Conservation (phyloP, 1,140 invertebrate species). For the Drosophila arizonae region DNA sequence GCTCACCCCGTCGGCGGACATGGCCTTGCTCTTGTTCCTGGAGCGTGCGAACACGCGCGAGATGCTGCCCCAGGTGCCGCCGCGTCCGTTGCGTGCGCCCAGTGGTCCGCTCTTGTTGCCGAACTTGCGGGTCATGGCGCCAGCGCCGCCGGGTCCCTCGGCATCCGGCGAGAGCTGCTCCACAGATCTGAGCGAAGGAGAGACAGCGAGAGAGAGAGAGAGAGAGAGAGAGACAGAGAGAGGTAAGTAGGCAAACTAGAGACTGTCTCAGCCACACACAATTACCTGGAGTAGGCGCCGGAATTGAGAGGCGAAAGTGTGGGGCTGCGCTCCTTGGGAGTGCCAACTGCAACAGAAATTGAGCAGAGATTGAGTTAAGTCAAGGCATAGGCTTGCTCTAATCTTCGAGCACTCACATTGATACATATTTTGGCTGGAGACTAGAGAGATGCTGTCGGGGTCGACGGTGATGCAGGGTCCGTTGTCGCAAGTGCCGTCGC, state of each 20-base stretch:
- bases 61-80: conserved; percentile 90
- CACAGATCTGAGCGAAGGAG: conserved; percentile 86
- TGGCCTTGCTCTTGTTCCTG: conserved; percentile 89
- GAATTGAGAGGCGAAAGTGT: conserved; percentile 90
- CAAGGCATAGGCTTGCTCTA: too few relatives aligned
- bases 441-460: conserved; percentile 81
- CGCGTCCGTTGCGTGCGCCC: conserved; percentile 84
- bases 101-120: conserved; percentile 79
- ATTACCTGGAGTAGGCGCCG: conserved; percentile 89
- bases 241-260: not conserved
- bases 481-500: conserved; percentile 81
- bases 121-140: conserved; percentile 80
- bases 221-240: too few relatives aligned
- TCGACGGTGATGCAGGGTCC: conserved; percentile 82
- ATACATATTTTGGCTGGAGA: conserved; percentile 88
- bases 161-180: conserved; percentile 85
- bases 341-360: conserved; percentile 85
- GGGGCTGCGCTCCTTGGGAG: conserved; percentile 92
- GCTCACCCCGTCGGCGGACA: conserved; percentile 80
- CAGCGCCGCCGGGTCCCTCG: conserved; percentile 84
- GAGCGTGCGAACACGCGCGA: conserved; percentile 93
- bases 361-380: too few relatives aligned
- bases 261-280: not conserved
- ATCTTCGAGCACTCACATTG: conserved; percentile 86
- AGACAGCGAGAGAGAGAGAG: too few relatives aligned